Percentiles rank a stretch among this genome's conserved stretches.
These are phyloP conservation scores for Campaea margaritaria DNA, from an alignment of 2,888 invertebrate genomes.

Conservation along the genomic window DNA sequence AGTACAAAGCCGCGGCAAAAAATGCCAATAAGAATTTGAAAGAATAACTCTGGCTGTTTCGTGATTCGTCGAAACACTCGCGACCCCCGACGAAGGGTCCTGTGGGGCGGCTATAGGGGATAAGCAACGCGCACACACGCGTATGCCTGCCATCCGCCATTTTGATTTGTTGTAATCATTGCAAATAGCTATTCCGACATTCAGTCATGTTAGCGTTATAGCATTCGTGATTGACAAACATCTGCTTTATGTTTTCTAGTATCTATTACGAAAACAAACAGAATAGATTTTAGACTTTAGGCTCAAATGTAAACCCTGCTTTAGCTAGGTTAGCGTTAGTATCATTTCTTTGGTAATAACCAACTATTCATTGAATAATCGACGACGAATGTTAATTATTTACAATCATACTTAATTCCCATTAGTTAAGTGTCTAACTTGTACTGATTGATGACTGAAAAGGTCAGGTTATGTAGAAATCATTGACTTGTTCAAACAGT, in stretches of 20 bases:
- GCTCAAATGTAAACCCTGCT: slow-evolving; percentile 3
- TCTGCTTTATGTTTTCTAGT: slow-evolving; percentile 19
- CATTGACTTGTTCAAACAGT: not conserved
- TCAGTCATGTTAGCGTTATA: slow-evolving; percentile 14
- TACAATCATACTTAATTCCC: not conserved
- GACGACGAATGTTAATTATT: not conserved
- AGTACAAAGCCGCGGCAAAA: slow-evolving; percentile 25
- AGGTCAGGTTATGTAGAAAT: slow-evolving; percentile 1
- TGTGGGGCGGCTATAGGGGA: slow-evolving; percentile 41
- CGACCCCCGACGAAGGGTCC: slow-evolving; percentile 50
- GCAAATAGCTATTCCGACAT: slow-evolving; percentile 34
- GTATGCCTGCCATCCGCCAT: slow-evolving; percentile 56
- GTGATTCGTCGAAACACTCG: slow-evolving; percentile 49
- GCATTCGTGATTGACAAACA: slow-evolving; percentile 17
- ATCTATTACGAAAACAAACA: slow-evolving; percentile 6
- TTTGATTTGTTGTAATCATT: slow-evolving; percentile 51
- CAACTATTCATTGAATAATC: not conserved
- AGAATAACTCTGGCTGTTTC: slow-evolving; percentile 38
- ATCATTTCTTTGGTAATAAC: too few species aligned
- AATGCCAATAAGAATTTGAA: slow-evolving; percentile 40
- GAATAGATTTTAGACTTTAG: slow-evolving; percentile 9
- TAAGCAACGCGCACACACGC: slow-evolving; percentile 43
- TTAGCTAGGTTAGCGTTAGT: not conserved
- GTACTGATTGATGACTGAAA: not conserved
- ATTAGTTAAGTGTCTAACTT: not conserved